A percentile compares a stretch with the other conserved stretches of the same genome.
Conservation (phyloP, 1,140 invertebrate genomes). For the Leptonema lineaticorne region DNA sequence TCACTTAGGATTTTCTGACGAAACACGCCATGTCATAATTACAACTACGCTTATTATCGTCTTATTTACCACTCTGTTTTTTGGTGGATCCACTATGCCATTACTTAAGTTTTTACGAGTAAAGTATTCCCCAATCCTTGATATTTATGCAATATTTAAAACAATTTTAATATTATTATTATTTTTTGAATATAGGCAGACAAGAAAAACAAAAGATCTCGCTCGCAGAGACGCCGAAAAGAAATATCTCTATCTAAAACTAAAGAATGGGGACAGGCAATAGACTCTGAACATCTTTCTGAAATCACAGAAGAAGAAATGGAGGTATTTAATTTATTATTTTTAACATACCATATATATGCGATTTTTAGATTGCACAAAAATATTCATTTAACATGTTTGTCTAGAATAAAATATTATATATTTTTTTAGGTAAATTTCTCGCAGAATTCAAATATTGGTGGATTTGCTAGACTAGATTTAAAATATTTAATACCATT, state of each 20-base stretch:
- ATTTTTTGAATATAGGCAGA: conserved; percentile 52
- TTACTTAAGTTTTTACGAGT: conserved; percentile 78
- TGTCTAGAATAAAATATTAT: too few relatives aligned
- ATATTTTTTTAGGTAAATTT: conserved; percentile 55
- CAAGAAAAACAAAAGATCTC: conserved; percentile 64
- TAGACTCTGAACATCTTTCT: conserved; percentile 94
- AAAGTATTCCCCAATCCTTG: conserved; percentile 38
- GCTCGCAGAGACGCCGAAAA: conserved; percentile 70
- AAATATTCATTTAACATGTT: not conserved
- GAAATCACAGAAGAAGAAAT: conserved; percentile 95
- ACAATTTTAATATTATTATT: not conserved
- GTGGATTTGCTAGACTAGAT: conserved; percentile 88
- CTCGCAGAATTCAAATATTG: conserved; percentile 64
- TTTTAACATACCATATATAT: not conserved
- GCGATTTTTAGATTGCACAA: not conserved
- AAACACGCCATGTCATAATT: conserved; percentile 93
- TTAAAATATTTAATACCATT: conserved; percentile 93
- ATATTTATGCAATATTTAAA: not conserved
- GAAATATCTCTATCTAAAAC: conserved; percentile 95
- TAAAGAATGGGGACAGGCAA: conserved; percentile 94
- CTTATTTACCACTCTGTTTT: conserved; percentile 90
- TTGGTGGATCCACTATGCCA: conserved; percentile 97
- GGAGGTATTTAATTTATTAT: conserved; percentile 59
- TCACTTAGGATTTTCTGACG: conserved; percentile 92
- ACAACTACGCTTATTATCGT: conserved; percentile 97